Evolutionary conservation across 2,113 vertebrate genomes (phyloP).

Genomic region (rat (Rattus norvegicus)): DNA sequence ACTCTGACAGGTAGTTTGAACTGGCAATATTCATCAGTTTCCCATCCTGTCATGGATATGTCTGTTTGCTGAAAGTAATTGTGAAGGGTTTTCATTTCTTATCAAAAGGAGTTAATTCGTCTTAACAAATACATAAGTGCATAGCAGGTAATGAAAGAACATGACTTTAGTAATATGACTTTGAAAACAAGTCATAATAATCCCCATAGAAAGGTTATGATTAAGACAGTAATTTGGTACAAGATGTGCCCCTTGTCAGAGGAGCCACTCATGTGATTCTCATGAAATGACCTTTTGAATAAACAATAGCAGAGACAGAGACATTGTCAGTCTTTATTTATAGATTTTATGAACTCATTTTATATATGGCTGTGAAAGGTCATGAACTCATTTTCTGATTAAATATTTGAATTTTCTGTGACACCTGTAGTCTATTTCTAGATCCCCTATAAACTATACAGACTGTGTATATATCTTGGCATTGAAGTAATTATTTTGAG

Average conservation of each 20-base stretch:
- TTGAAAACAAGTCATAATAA: background rate
- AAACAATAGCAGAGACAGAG: background rate
- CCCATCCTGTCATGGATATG: background rate
- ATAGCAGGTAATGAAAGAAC: background rate
- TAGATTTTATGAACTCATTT: background rate
- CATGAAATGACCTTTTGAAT: background rate
- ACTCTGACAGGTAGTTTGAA: background rate
- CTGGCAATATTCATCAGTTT: background rate
- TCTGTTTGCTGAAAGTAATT: background rate
- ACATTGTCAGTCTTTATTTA: background rate
- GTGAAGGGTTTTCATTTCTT: background rate
- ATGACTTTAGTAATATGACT: background rate
- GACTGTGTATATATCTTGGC: background rate
- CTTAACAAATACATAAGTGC: background rate
- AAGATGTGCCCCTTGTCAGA: background rate
- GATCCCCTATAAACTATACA: background rate
- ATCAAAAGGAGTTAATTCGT: background rate
- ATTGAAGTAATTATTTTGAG: slow-evolving; percentile 2
- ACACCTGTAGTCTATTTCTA: background rate
- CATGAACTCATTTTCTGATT: background rate
- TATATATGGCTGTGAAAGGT: background rate
- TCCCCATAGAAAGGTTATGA: background rate
- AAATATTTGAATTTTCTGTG: background rate
- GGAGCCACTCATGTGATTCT: background rate
- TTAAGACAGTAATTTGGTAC: background rate